phyloP scores from a whole-genome alignment of 2,113 vertebrate species.

The Puma concolor region DNA sequence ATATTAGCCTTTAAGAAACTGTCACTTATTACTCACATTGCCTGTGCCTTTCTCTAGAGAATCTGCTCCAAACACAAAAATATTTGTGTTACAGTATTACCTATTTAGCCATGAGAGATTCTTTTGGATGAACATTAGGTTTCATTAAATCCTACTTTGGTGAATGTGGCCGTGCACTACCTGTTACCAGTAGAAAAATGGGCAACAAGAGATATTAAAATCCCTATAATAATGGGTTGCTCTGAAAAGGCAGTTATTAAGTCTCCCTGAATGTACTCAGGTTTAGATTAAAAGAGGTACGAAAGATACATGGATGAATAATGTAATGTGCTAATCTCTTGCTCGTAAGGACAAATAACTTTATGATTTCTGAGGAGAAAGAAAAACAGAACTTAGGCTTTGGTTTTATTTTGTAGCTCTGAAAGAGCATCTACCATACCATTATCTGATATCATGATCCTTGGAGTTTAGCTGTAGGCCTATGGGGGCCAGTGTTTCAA shows the following conservation, averaged over 20 bases:
- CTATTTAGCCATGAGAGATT: constrained; percentile 85
- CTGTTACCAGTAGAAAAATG: constrained; percentile 68
- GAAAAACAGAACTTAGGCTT: background rate
- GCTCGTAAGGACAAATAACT: background rate
- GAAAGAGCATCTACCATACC: background rate
- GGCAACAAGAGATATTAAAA: constrained; percentile 67
- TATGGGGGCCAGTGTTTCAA: background rate
- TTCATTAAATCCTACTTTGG: constrained; percentile 82
- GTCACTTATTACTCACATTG: constrained; percentile 88
- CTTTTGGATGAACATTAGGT: constrained; percentile 78
- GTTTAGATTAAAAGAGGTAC: constrained; percentile 60
- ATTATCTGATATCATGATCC: background rate
- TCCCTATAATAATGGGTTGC: constrained; percentile 60
- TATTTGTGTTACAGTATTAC: constrained; percentile 87
- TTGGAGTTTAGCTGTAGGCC: background rate
- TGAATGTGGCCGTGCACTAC: constrained; percentile 62
- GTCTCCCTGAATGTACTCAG: constrained; percentile 27
- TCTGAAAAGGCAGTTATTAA: constrained; percentile 54
- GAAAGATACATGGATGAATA: background rate
- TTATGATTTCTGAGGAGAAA: background rate
- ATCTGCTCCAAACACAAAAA: constrained; percentile 85
- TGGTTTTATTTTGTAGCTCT: background rate
- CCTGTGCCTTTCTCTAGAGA: constrained; percentile 84
- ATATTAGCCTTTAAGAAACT: constrained; percentile 92
- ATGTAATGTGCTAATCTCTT: background rate